Conservation (phyloP, 2,797 vertebrate genomes). For the Choloepus didactylus region DNA sequence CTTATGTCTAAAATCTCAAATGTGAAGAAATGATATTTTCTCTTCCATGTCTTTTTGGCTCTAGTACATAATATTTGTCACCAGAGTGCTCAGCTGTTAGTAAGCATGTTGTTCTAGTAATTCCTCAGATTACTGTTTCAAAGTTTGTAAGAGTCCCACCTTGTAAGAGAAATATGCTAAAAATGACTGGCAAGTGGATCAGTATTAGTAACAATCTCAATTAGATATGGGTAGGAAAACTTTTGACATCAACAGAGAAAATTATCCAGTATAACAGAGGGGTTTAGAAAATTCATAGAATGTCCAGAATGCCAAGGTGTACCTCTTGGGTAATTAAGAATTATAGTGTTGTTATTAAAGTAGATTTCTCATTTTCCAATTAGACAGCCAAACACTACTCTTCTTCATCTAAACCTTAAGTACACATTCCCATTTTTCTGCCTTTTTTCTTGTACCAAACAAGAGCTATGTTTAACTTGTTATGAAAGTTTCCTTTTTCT, state of each 20-base stretch:
- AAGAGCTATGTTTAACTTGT: slow-evolving; percentile 75
- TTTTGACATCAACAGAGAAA: slow-evolving; percentile 42
- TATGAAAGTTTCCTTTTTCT: slow-evolving; percentile 74
- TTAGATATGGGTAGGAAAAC: slow-evolving; percentile 1
- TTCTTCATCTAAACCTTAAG: slow-evolving; percentile 1
- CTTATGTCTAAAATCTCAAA: not conserved
- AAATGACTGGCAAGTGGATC: slow-evolving; percentile 16
- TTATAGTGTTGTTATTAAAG: not conserved
- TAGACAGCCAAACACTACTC: not conserved
- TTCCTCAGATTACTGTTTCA: slow-evolving; percentile 23
- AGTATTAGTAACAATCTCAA: slow-evolving; percentile 6
- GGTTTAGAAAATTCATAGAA: slow-evolving; percentile 1
- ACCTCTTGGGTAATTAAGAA: slow-evolving; percentile 10
- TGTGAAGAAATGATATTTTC: slow-evolving; percentile 46
- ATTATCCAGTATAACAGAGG: not conserved
- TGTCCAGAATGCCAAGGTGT: not conserved
- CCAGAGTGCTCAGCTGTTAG: not conserved
- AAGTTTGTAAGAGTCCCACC: slow-evolving; percentile 21
- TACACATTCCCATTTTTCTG: slow-evolving; percentile 39
- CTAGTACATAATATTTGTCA: slow-evolving; percentile 18
- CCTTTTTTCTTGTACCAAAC: slow-evolving; percentile 30
- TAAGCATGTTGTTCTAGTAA: not conserved
- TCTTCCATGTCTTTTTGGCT: slow-evolving; percentile 40
- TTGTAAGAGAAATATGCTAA: slow-evolving; percentile 30
- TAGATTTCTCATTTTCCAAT: slow-evolving; percentile 30